These are phyloP conservation scores for Sebastes hopkinsi DNA, from an alignment of 2,797 vertebrate species.

Conservation along the genomic window DNA sequence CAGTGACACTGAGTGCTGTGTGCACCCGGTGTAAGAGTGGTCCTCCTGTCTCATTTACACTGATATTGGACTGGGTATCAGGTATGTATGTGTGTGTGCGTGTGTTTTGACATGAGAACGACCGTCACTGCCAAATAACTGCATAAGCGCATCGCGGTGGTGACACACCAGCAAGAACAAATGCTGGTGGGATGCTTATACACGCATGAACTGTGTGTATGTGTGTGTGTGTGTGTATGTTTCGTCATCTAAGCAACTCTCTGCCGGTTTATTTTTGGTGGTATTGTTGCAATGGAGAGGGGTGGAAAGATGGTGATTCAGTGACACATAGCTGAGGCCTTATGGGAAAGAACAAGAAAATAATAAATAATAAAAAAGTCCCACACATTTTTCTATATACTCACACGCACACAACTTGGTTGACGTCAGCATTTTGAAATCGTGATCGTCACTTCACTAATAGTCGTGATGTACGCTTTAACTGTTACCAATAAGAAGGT, in stretches of 20 bases:
- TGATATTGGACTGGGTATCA: slow-evolving; percentile 62
- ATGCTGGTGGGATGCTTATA: slow-evolving; percentile 55
- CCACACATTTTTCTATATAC: slow-evolving; percentile 1
- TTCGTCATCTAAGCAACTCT: slow-evolving; percentile 67
- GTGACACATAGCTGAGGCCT: slow-evolving; percentile 52
- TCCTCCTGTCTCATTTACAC: slow-evolving; percentile 75
- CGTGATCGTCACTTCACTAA: not conserved
- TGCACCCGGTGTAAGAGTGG: slow-evolving; percentile 33
- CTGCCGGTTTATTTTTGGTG: slow-evolving; percentile 76
- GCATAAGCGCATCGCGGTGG: slow-evolving; percentile 41
- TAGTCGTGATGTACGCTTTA: not conserved
- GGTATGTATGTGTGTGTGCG: slow-evolving; percentile 12
- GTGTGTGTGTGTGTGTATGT: not conserved
- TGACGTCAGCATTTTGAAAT: not conserved
- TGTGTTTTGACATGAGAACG: slow-evolving; percentile 62
- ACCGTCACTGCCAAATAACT: slow-evolving; percentile 73
- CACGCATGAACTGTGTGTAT: slow-evolving; percentile 3
- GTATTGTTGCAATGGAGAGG: slow-evolving; percentile 55
- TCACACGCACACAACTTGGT: not conserved
- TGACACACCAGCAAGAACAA: slow-evolving; percentile 62
- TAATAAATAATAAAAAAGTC: slow-evolving; percentile 21
- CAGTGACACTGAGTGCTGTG: slow-evolving; percentile 61
- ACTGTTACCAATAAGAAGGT: not conserved
- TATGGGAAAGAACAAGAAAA: slow-evolving; percentile 25
- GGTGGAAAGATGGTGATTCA: slow-evolving; percentile 35